Evolutionary conservation across 2,797 vertebrate species (phyloP).

Genomic region (Oreochromis grahami): DNA sequence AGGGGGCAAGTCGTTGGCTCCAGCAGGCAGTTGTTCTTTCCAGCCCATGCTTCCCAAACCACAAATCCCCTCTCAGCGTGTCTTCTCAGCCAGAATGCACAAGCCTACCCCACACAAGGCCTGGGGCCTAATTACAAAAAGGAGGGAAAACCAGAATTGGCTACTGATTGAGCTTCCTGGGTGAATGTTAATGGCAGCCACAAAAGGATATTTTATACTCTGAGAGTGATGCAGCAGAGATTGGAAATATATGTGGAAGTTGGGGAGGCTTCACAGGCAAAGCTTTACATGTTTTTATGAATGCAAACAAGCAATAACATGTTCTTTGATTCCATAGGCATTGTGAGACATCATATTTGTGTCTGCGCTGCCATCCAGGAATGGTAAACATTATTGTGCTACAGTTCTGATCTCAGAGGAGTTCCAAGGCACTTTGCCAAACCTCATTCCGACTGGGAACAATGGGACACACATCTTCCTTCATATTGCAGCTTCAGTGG

Average conservation of each 20-base stretch:
- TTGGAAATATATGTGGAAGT: slow-evolving; percentile 24
- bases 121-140: slow-evolving; percentile 61
- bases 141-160: slow-evolving; percentile 57
- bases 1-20: slow-evolving; percentile 61
- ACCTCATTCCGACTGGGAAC: slow-evolving; percentile 52
- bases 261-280: slow-evolving; percentile 12
- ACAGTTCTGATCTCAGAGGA: slow-evolving; percentile 37
- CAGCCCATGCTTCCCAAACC: slow-evolving; percentile 68
- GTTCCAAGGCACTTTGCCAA: slow-evolving; percentile 39
- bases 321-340: slow-evolving; percentile 35
- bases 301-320: slow-evolving; percentile 41
- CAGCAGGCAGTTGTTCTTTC: slow-evolving; percentile 64
- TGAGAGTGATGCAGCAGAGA: slow-evolving; percentile 35
- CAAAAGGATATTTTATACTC: slow-evolving; percentile 63
- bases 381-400: slow-evolving; percentile 48
- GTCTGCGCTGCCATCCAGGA: slow-evolving; percentile 42
- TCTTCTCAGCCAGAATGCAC: slow-evolving; percentile 71
- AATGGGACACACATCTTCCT: slow-evolving; percentile 56
- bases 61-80: slow-evolving; percentile 64
- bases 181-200: slow-evolving; percentile 69
- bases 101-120: slow-evolving; percentile 63
- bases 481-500: slow-evolving; percentile 35
- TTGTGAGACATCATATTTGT: slow-evolving; percentile 26
- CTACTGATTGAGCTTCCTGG: slow-evolving; percentile 75
- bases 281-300: slow-evolving; percentile 43